Evolutionary conservation across 2,888 invertebrate genomes (phyloP), one percentile per base, ranked within the genome.

Genomic region (Ophion obscuratus): DNA sequence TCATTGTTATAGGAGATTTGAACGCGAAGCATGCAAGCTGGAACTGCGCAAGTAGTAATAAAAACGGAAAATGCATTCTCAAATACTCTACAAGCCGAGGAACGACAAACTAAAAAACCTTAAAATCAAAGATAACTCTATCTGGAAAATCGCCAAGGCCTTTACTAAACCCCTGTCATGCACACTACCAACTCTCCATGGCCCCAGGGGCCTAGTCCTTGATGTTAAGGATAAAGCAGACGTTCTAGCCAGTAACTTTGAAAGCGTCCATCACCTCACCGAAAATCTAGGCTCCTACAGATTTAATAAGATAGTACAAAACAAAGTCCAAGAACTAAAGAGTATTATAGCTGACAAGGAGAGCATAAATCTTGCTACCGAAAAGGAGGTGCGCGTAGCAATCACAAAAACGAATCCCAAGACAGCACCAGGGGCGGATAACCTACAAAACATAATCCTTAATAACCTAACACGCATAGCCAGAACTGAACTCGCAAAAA

Each of bases 211-310:
- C 0, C 67, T 87, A 9, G 84, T 53, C 0, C 40, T 82, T 10
- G 80, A 20, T 1, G 80, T 87, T 20, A 59, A 83, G 62, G 36
- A 83, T 24, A 88, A 86, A 73, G 87, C 87, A 1, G 64, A 88
- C 2, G 77, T 62, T 0, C 75, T 88, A n/a, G 84, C 87, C 0
- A 80, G 82, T 20, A 81, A 79, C 5, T 86, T 87, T 24, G 84
- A 87, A 67, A 79, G 31, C 11, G 84, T 87, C 0, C 87, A 87
- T 31, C 80, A 75, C 57, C 80, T 87, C 7, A 88, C 88, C 2
- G 74, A 81, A 40, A 67, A 85, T 27, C 24, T 81, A n/a, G 80
- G 87, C 7, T 68, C 84, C 47, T 17, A 74, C 9, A 20, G 44
- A n/a, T 66, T 66, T 40, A 24, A 24, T 24, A 24, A 24, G 40